These are phyloP conservation scores for Synergus laeviventris DNA, from an alignment of 2,888 invertebrate genomes.

Conservation along the genomic window DNA sequence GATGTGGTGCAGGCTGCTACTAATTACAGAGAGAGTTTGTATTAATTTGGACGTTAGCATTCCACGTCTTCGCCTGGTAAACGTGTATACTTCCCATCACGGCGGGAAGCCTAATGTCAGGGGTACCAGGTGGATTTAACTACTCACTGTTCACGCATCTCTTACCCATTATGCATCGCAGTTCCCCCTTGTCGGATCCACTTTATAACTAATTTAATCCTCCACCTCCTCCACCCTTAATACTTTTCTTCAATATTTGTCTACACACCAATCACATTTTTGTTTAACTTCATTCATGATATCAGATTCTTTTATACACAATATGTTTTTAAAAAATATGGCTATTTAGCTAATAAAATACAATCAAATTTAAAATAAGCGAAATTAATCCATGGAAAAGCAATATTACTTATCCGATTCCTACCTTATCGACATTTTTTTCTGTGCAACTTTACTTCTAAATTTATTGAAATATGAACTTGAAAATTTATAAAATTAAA, in stretches of 20 bases:
- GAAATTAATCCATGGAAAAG: too few relatives aligned
- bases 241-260: background rate
- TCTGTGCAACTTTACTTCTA: too few relatives aligned
- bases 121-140: slow-evolving; percentile 63
- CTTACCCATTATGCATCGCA: background rate
- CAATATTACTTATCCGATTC: too few relatives aligned
- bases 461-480: too few relatives aligned
- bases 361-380: too few relatives aligned
- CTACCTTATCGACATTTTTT: too few relatives aligned
- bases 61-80: slow-evolving; percentile 58
- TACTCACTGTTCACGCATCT: slow-evolving; percentile 46
- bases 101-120: slow-evolving; percentile 45
- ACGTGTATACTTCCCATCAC: slow-evolving; percentile 40
- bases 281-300: background rate
- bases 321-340: too few relatives aligned
- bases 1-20: slow-evolving; percentile 57
- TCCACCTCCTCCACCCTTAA: background rate
- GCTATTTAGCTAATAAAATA: too few relatives aligned
- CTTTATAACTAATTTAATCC: background rate
- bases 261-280: background rate
- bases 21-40: slow-evolving; percentile 67
- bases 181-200: background rate
- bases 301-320: too few relatives aligned
- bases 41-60: slow-evolving; percentile 70
- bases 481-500: too few relatives aligned